A percentile compares a stretch with the other conserved stretches of the same genome.
phyloP scores from a whole-genome alignment of 1,140 invertebrate genomes.

The Arctopsyche grandis region DNA sequence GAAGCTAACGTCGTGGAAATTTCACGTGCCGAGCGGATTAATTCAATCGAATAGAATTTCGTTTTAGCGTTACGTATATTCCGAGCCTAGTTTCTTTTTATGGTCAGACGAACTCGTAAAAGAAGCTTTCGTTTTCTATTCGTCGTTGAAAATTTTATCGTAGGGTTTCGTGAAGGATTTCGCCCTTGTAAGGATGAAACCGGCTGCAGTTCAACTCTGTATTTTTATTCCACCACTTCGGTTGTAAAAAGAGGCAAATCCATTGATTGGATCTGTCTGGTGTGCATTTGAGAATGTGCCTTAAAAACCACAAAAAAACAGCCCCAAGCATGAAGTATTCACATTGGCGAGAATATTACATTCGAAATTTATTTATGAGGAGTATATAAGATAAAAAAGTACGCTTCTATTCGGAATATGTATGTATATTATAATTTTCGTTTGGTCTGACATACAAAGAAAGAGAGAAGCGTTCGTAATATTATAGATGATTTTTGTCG shows the following conservation, averaged over 20 bases:
- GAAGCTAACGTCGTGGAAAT: no score
- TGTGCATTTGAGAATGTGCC: neutral
- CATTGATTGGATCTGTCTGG: neutral
- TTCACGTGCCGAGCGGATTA: neutral
- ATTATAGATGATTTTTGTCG: neutral
- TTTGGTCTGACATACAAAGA: no score
- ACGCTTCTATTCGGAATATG: no score
- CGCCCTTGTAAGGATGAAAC: neutral
- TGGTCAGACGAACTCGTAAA: neutral
- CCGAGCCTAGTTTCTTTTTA: no score
- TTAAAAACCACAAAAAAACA: neutral
- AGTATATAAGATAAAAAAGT: no score
- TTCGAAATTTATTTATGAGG: no score
- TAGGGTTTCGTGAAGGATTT: slow-evolving; percentile 5
- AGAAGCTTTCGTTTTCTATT: neutral
- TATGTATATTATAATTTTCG: no score
- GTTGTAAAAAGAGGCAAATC: slow-evolving; percentile 7
- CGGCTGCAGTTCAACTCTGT: neutral
- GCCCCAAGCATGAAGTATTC: neutral
- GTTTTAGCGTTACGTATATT: neutral
- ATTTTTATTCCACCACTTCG: neutral
- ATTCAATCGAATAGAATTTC: neutral
- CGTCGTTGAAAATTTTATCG: slow-evolving; percentile 22
- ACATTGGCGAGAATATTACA: neutral
- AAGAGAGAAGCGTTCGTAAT: no score